Base-by-base conservation (phyloP, 92 coral and sea anemone genomes). In the Epizoanthus stellaris region DNA sequence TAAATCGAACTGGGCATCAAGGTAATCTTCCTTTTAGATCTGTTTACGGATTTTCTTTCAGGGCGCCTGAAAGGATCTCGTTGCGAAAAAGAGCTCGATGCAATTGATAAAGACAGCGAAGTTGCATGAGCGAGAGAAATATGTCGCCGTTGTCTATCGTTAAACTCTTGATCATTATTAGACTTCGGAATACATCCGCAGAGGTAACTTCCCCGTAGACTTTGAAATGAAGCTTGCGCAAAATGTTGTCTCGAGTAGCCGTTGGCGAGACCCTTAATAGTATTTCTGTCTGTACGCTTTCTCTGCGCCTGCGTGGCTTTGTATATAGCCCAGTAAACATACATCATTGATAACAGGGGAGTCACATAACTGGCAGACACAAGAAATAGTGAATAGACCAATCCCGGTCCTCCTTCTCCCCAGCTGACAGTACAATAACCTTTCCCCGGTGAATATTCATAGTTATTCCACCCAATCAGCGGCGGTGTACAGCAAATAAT, bases 401-500 rank as follows among this genome's bases (percentile, higher is more conserved):
- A 81, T 42, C 87, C 91, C 0, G 98, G 74, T 53, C 95, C 98
- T 43, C 96, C 95, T 59, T 87, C 87, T 81, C 74, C 66, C 99
- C 99, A 96, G 70, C 83, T 64, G 4, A 96, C 85, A 0, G 98
- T 87, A 76, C 99, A 96, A 75, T 75, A 92, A 3, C 94, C 99
- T 85, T 94, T 94, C 8, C 91, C 94, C 1, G 86, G 86, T 3
- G 94, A 91, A 47, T 90, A 96, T 20, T 74, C 86, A 85, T 96
- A 94, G 60, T 86, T 84, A 54, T 86, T 94, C 99, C 99, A 96
- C 4, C 97, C 99, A 39, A 94, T 75, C 25, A 96, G 47, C 0
- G 99, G 99, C 7, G 98, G 97, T 13, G 85, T 34, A 39, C 93
- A 85, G 14, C 89, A 88, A 21, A 93, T 85, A 10, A 89, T 75